These are phyloP conservation scores for Hippolais icterina DNA, from an alignment of 2,113 vertebrate genomes.

Conservation along the genomic window DNA sequence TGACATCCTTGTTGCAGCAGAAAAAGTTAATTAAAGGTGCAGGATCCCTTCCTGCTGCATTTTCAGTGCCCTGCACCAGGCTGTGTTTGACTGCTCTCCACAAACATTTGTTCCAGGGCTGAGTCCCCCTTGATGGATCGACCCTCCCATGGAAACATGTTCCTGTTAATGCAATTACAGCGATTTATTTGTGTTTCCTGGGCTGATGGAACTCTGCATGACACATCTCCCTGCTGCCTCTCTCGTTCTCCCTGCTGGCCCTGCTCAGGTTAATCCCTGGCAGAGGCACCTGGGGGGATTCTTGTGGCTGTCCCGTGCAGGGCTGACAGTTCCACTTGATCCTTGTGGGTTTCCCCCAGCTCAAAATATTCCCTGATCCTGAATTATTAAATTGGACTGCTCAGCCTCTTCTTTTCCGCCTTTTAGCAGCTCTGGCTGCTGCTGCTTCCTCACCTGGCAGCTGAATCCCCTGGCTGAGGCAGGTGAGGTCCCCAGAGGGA, in stretches of 20 bases:
- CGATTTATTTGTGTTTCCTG: neutral
- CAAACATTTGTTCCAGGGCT: neutral
- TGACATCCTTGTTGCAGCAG: constrained; percentile 8
- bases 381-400: neutral
- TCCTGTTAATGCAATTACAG: constrained; percentile 36
- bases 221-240: neutral
- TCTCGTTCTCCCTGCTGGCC: neutral
- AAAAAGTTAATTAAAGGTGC: constrained; percentile 56
- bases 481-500: rapidly evolving
- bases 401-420: neutral
- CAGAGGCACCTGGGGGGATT: neutral
- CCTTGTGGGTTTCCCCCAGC: neutral
- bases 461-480: neutral
- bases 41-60: neutral
- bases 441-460: neutral
- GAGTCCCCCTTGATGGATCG: neutral
- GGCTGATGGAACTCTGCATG: neutral
- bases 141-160: neutral
- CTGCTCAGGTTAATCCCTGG: neutral
- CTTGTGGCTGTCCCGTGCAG: neutral
- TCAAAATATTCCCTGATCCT: neutral
- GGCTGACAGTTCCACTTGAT: neutral
- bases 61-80: neutral
- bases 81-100: neutral
- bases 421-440: neutral